These are phyloP conservation scores for Rhinoraja longicauda DNA, from an alignment of 2,797 vertebrate genomes.

Conservation along the genomic window DNA sequence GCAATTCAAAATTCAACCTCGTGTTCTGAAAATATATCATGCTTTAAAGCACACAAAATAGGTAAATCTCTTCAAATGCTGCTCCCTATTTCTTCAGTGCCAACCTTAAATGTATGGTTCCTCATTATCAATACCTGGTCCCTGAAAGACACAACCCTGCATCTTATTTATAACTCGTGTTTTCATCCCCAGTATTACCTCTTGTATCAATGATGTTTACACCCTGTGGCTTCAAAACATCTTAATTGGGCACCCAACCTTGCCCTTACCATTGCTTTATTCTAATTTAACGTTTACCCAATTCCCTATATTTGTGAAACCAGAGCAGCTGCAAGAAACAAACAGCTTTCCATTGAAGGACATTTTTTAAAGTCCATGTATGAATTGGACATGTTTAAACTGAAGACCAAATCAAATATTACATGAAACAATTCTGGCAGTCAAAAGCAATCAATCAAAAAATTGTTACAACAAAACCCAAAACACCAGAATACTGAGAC, in stretches of 20 bases:
- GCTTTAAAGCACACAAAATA: neutral
- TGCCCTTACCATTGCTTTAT: neutral
- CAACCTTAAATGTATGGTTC: neutral
- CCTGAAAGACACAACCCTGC: neutral
- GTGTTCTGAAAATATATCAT: neutral
- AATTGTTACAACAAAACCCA: constrained; percentile 33
- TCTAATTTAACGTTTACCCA: neutral
- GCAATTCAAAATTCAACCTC: neutral
- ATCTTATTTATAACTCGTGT: neutral
- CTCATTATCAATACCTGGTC: neutral
- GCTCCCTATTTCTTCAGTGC: no score
- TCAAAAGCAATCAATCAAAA: neutral
- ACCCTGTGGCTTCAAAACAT: neutral
- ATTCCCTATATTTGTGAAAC: neutral
- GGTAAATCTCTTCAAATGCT: neutral
- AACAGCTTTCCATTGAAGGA: neutral
- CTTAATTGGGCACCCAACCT: neutral
- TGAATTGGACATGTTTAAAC: neutral
- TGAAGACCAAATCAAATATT: neutral
- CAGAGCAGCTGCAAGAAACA: neutral
- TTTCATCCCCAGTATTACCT: neutral
- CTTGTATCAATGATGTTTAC: neutral
- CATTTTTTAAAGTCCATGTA: neutral
- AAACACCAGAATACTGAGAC: neutral
- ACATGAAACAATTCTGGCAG: neutral